Evolutionary conservation across 2,113 vertebrate genomes (phyloP).

Genomic region (Pao palembangensis): DNA sequence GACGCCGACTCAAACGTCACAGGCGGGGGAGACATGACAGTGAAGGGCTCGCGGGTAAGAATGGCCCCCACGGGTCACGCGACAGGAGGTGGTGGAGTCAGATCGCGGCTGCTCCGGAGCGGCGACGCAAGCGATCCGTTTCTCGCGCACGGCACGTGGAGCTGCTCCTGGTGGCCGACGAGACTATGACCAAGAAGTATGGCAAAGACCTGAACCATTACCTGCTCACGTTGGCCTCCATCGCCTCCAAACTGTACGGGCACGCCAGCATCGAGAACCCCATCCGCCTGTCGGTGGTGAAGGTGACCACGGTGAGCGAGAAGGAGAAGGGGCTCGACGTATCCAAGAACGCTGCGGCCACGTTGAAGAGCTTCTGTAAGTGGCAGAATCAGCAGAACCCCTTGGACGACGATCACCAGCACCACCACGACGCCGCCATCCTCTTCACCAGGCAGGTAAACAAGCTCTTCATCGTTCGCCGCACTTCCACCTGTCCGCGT

Average conservation of each 20-base stretch:
- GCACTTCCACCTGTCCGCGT: constrained; percentile 6
- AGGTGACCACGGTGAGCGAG: constrained; percentile 80
- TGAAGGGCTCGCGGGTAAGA: constrained; percentile 1
- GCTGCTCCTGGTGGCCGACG: constrained; percentile 92
- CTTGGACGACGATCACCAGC: constrained; percentile 84
- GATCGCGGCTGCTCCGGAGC: neutral
- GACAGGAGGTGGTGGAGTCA: constrained; percentile 44
- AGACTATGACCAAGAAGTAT: constrained; percentile 89
- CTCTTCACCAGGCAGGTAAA: constrained; percentile 97
- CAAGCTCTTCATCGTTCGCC: constrained; percentile 8
- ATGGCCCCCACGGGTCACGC: constrained; percentile 6
- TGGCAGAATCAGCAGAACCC: constrained; percentile 97
- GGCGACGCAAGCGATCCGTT: constrained; percentile 77
- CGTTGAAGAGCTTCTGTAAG: constrained; percentile 96
- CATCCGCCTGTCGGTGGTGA: constrained; percentile 90
- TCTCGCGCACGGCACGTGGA: constrained; percentile 92
- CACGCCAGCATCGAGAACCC: constrained; percentile 98
- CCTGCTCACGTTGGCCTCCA: constrained; percentile 89
- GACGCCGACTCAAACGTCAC: constrained; percentile 16
- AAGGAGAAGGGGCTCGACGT: constrained; percentile 88
- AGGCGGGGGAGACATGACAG: constrained; percentile 5
- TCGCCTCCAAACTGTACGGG: constrained; percentile 91
- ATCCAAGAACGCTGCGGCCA: constrained; percentile 89
- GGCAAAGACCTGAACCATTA: constrained; percentile 91
- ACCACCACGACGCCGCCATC: constrained; percentile 94